phyloP scores from a whole-genome alignment of 92 coral and sea anemone species.

The Micromussa lordhowensis region DNA sequence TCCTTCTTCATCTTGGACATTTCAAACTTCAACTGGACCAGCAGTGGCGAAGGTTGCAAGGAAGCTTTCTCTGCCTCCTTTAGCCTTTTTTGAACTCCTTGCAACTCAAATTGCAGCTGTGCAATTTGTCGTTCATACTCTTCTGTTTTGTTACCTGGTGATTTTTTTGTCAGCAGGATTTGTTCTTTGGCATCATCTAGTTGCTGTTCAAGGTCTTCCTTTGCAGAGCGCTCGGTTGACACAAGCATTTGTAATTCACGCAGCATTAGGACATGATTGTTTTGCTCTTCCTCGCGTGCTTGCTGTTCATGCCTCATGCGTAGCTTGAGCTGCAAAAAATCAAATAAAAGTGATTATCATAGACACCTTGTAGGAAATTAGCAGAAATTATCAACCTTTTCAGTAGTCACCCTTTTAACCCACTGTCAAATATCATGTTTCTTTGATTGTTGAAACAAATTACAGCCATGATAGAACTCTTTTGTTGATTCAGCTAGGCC shows the following conservation, averaged over 20 bases:
- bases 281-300: slow-evolving; percentile 94
- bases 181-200: slow-evolving; percentile 85
- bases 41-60: slow-evolving; percentile 82
- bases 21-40: slow-evolving; percentile 83
- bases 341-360: not conserved
- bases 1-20: slow-evolving; percentile 90
- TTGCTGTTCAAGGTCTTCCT: slow-evolving; percentile 93
- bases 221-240: slow-evolving; percentile 85
- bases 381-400: not conserved
- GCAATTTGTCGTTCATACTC: slow-evolving; percentile 79
- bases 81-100: slow-evolving; percentile 65
- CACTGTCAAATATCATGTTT: not conserved
- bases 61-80: slow-evolving; percentile 76
- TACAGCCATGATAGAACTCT: not conserved
- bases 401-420: not conserved
- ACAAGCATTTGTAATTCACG: slow-evolving; percentile 90
- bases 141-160: slow-evolving; percentile 75
- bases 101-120: slow-evolving; percentile 67
- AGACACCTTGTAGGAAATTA: not conserved
- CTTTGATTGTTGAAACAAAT: no score
- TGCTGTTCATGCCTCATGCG: slow-evolving; percentile 95
- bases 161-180: slow-evolving; percentile 51
- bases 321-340: slow-evolving; percentile 72
- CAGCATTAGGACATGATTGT: slow-evolving; percentile 91
- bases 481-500: not conserved